Conservation (phyloP, 2,113 vertebrate genomes). For the Ascaphus truei region DNA sequence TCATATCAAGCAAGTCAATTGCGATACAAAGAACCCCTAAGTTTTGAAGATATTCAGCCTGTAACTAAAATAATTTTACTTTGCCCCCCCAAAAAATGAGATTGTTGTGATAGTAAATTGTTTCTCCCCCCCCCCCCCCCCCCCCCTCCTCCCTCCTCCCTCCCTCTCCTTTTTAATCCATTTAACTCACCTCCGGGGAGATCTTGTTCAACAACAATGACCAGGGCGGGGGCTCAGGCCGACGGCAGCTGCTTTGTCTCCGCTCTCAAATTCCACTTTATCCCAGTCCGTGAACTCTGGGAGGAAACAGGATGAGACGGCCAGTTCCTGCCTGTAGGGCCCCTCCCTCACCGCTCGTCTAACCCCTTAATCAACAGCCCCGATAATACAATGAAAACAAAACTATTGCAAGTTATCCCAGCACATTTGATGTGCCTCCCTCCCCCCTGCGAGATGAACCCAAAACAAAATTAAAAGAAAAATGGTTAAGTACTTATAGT, state of each 20-base stretch:
- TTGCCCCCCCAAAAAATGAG: neutral
- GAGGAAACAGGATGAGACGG: conserved; percentile 18
- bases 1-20: neutral
- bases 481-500: too few species aligned
- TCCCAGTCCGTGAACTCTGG: neutral
- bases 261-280: neutral
- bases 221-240: neutral
- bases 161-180: too few species aligned
- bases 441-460: too few species aligned
- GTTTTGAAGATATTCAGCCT: neutral
- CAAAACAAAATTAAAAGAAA: too few species aligned
- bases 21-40: neutral
- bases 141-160: too few species aligned
- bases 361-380: too few species aligned
- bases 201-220: neutral
- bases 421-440: too few species aligned
- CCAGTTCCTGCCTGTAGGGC: conserved; percentile 7
- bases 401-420: too few species aligned
- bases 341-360: neutral
- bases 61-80: too few species aligned
- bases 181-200: neutral
- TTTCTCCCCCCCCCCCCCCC: too few species aligned
- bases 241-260: too few species aligned
- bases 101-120: neutral
- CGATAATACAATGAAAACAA: too few species aligned